These are phyloP conservation scores for Marisa cornuarietis DNA, from an alignment of 1,140 invertebrate genomes.

Conservation along the genomic window DNA sequence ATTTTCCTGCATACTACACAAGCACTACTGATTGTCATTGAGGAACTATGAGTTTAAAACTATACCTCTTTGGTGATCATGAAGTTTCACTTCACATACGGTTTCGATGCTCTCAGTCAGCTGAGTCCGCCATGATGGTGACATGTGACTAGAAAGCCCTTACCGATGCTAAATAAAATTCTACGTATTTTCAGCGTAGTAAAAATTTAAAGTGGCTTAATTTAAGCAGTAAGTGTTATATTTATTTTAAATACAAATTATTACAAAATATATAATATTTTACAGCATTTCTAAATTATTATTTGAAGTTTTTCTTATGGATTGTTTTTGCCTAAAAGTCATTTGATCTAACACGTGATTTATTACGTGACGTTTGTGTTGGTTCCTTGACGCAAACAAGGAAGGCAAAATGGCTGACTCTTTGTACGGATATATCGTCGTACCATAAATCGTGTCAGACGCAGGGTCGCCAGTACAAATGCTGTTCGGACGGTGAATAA, in stretches of 20 bases:
- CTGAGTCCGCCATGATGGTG: slow-evolving; percentile 15
- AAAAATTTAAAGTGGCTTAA: not conserved
- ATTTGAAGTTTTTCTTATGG: not conserved
- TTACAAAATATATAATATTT: not conserved
- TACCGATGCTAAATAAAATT: slow-evolving; percentile 7
- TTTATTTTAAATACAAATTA: not conserved
- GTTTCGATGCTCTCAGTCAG: slow-evolving; percentile 3
- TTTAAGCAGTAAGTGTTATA: not conserved
- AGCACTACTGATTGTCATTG: no score
- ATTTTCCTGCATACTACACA: no score
- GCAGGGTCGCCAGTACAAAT: not conserved
- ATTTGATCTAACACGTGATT: slow-evolving; percentile 25
- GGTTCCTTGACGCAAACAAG: slow-evolving; percentile 62
- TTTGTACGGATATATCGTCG: slow-evolving; percentile 3
- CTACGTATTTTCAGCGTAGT: not conserved
- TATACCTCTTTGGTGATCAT: no score
- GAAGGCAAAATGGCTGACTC: slow-evolving; percentile 59
- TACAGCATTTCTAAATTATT: not conserved
- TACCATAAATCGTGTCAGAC: slow-evolving; percentile 19
- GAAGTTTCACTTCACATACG: no score
- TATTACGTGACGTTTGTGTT: slow-evolving; percentile 55
- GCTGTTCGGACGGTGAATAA: slow-evolving; percentile 12
- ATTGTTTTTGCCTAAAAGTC: not conserved
- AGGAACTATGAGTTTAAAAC: no score
- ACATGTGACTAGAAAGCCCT: slow-evolving; percentile 11